phyloP scores from a whole-genome alignment of 2,113 vertebrate genomes.

The Mobula hypostoma region DNA sequence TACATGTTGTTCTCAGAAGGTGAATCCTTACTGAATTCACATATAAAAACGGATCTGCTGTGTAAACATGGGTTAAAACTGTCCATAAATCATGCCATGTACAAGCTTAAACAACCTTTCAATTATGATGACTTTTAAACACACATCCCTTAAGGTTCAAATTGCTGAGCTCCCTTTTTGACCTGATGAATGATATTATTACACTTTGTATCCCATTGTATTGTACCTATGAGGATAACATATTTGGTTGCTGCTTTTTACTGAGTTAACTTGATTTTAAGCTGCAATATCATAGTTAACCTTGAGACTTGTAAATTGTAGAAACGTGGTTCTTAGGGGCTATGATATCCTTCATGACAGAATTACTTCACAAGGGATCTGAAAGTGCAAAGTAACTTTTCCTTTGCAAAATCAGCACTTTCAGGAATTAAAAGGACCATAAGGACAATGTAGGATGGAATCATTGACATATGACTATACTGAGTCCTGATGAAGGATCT shows the following conservation, averaged over 20 bases:
- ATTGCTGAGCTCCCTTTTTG: background rate
- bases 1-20: slow-evolving; percentile 6
- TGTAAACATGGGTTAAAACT: background rate
- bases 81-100: background rate
- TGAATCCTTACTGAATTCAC: slow-evolving; percentile 14
- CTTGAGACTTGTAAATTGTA: background rate
- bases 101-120: background rate
- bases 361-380: background rate
- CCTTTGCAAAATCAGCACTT: background rate
- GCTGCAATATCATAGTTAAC: too few species aligned
- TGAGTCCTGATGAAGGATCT: too few species aligned
- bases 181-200: background rate
- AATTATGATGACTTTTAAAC: background rate
- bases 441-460: background rate
- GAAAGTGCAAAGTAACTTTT: background rate
- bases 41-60: slow-evolving; percentile 1
- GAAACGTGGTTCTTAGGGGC: background rate
- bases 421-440: background rate
- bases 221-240: background rate
- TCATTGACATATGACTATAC: background rate
- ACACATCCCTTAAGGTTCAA: background rate
- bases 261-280: background rate
- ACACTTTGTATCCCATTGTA: background rate
- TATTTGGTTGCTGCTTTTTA: background rate
- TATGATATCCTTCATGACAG: background rate